phyloP scores from a whole-genome alignment of 2,113 vertebrate genomes.

The Myotis lucifugus region DNA sequence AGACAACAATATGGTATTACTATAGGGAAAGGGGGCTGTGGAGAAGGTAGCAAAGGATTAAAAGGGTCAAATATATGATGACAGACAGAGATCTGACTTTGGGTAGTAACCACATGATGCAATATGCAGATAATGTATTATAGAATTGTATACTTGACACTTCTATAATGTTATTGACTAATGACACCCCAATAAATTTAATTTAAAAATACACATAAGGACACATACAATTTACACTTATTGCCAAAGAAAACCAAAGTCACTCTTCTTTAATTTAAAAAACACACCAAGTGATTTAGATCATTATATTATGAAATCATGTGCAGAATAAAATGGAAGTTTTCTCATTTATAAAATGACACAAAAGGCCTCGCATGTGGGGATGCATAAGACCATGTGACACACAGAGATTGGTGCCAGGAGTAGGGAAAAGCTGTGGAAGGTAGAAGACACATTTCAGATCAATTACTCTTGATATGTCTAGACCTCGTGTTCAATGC shows the following conservation, averaged over 20 bases:
- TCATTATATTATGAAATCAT: neutral
- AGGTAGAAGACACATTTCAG: neutral
- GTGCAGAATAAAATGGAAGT: neutral
- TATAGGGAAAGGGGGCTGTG: neutral
- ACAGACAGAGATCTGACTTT: neutral
- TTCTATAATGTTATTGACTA: neutral
- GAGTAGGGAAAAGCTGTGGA: neutral
- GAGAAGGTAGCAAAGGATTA: neutral
- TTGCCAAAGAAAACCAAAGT: neutral
- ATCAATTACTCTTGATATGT: neutral
- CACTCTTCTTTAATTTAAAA: neutral
- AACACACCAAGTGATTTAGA: neutral
- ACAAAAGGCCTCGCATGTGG: neutral
- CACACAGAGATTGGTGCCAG: neutral
- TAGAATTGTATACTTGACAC: neutral
- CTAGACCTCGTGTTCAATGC: neutral
- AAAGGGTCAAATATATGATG: neutral
- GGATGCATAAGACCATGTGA: neutral
- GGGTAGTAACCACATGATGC: neutral
- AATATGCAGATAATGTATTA: neutral
- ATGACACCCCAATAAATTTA: neutral
- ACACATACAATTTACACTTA: neutral
- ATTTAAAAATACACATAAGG: neutral
- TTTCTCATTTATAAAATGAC: neutral
- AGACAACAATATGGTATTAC: neutral